Percentiles rank a stretch among this genome's conserved stretches.
phyloP scores from a whole-genome alignment of 2,797 vertebrate species.

The Spinus olivaceus region DNA sequence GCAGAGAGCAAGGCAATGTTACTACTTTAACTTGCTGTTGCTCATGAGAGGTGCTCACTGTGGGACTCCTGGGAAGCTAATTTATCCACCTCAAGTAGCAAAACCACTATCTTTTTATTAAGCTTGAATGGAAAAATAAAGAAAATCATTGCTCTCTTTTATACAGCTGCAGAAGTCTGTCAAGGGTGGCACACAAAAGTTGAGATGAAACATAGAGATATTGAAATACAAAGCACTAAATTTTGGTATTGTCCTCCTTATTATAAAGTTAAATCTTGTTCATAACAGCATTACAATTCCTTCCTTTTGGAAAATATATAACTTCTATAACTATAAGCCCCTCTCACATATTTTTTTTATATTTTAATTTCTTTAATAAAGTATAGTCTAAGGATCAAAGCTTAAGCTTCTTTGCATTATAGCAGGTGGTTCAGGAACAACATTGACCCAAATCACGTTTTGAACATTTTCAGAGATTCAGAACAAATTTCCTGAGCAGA shows the following conservation, averaged over 20 bases:
- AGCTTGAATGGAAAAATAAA: neutral
- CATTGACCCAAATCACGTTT: neutral
- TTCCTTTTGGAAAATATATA: conserved; percentile 6
- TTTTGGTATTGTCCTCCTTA: neutral
- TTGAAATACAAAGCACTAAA: neutral
- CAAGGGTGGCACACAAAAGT: neutral
- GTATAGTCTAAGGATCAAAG: neutral
- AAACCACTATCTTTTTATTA: neutral
- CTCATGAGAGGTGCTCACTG: neutral
- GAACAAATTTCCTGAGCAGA: neutral
- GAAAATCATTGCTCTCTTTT: neutral
- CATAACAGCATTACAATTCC: neutral
- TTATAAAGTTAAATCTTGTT: neutral
- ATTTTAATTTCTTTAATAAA: conserved; percentile 59
- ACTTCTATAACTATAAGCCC: neutral
- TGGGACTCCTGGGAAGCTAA: neutral
- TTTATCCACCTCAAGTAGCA: neutral
- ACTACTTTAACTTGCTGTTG: neutral
- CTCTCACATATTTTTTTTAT: neutral
- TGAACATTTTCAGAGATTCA: neutral
- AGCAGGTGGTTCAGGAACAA: conserved; percentile 32
- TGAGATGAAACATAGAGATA: neutral
- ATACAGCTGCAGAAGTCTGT: neutral
- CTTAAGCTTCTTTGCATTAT: conserved; percentile 7
- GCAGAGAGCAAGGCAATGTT: neutral